phyloP scores from a whole-genome alignment of 1,140 invertebrate species.

The Drosophila watanabei region DNA sequence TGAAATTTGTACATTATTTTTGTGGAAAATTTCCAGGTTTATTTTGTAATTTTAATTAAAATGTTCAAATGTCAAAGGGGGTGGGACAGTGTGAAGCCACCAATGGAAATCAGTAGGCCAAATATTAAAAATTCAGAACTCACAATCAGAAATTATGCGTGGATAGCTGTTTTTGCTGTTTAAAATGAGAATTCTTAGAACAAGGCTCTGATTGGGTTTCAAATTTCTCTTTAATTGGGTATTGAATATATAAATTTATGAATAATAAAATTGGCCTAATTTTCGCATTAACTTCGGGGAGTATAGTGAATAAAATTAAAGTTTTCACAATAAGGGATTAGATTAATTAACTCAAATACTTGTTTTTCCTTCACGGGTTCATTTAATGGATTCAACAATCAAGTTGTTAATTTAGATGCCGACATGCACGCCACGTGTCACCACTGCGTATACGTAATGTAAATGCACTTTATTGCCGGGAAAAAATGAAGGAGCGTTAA shows the following conservation, averaged over 20 bases:
- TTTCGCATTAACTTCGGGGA: background rate
- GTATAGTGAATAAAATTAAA: background rate
- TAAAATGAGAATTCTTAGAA: background rate
- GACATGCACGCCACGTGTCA: slow-evolving; percentile 10
- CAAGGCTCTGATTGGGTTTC: background rate
- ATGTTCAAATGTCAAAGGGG: slow-evolving; percentile 4
- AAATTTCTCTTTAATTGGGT: slow-evolving; percentile 15
- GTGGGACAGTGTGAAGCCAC: background rate
- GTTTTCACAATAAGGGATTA: background rate
- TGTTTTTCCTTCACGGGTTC: background rate
- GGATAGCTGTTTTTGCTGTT: background rate
- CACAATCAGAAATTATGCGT: slow-evolving; percentile 10
- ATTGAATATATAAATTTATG: background rate
- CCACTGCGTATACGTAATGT: slow-evolving; percentile 30
- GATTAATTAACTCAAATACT: background rate
- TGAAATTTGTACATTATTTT: slow-evolving; percentile 15
- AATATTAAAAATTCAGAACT: slow-evolving; percentile 38
- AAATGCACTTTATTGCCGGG: slow-evolving; percentile 13
- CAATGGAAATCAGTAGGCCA: slow-evolving; percentile 15
- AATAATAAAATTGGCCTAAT: background rate
- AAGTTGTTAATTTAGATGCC: slow-evolving; percentile 14
- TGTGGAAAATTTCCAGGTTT: slow-evolving; percentile 3
- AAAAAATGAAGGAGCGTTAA: slow-evolving; percentile 28
- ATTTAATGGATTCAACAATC: slow-evolving; percentile 28
- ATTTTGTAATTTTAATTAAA: slow-evolving; percentile 55